Evolutionary conservation across 1,140 invertebrate genomes (phyloP), one percentile per base, ranked within the genome.

Genomic region (Stenopsyche tienmushanensis): DNA sequence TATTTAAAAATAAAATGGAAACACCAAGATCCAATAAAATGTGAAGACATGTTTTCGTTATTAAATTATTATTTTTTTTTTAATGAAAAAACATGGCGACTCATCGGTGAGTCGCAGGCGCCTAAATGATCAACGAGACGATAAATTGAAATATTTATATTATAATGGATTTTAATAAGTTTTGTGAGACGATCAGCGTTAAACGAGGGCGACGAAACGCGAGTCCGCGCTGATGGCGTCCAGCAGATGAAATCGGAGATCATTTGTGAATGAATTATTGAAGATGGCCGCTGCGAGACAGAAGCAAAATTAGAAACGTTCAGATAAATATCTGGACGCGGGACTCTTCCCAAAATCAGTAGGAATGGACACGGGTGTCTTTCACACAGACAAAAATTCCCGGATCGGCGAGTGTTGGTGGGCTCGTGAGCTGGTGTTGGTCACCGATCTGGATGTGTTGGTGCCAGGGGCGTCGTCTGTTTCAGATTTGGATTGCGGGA

Each of bases 181-280:
- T n/a, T n/a, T n/a, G n/a, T n/a, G n/a, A n/a, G n/a, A n/a, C n/a
- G n/a, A n/a, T n/a, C n/a, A n/a, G n/a, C n/a, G n/a, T n/a, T n/a
- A n/a, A n/a, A n/a, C n/a, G n/a, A n/a, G 5, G 5, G 29, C 29
- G 29, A 7, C 13, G 29, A 34, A 34, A 34, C 5, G 13, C 29
- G 13, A 13, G 13, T 13, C 13, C 5, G 29, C 29, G 29, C 29
- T 34, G 13, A 34, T 34, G 29, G 29, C 29, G 5, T 5, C 26
- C 52, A 34, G 52, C 52, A 13, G 52, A 24, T 58, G 55, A 58
- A 58, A 58, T 58, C 55, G 34, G 55, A 58, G 55, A 58, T 58
- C 55, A 17, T 58, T 58, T 58, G 55, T 58, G 55, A 58, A 58
- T 58, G 55, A 55, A 55, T 34, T 55, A 55, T 55, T 23, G 52